Evolutionary conservation across 2,113 vertebrate species (phyloP), one percentile per base, ranked within the genome.

Genomic region (Ptilonorhynchus violaceus): DNA sequence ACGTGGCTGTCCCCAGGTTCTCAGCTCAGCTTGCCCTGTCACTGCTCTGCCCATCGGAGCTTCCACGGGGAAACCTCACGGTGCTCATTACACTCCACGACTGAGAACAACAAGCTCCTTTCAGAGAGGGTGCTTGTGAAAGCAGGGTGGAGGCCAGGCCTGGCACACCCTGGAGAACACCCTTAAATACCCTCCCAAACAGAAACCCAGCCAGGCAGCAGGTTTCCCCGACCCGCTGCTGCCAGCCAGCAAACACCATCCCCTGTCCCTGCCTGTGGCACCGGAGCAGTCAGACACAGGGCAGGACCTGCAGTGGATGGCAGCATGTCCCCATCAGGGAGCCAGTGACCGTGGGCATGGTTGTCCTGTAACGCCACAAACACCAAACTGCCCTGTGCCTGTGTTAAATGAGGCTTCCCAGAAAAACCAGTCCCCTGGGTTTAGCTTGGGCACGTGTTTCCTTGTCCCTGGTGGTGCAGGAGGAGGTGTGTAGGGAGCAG

Each of bases 121-220:
- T 85, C 0, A 8, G 91, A 92, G 84, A 93, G 80, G 66, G 69
- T 0, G 7, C 88, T 97, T 97, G 81, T 96, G 96, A 96, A 97
- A 97, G 93, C 93, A 91, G 93, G 77, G 86, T 95, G 94, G 85
- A 96, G 95, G 77, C 88, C 53, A n/a, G 60, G 82, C 74, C 23
- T 90, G 94, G 85, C 96, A 95, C 94, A 92, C 88, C 95, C 95
- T 90, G 85, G 87, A 96, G 87, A 96, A 95, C 93, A 94, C 68
- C 87, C 92, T 93, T 90, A 91, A 95, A 91, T 92, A 79, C 73
- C 92, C 89, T 96, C 79, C 82, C 80, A 96, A 96, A 97, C 95
- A 97, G 97, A 97, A 97, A 97, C 97, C 30, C 23, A 83, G 68
- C 19, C 84, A 85, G 42, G 73, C 20, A 1, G 49, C 58, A 81